Evolutionary conservation across 2,888 invertebrate genomes (phyloP), one percentile per base, ranked within the genome.

Genomic region (Pammene fasciana): DNA sequence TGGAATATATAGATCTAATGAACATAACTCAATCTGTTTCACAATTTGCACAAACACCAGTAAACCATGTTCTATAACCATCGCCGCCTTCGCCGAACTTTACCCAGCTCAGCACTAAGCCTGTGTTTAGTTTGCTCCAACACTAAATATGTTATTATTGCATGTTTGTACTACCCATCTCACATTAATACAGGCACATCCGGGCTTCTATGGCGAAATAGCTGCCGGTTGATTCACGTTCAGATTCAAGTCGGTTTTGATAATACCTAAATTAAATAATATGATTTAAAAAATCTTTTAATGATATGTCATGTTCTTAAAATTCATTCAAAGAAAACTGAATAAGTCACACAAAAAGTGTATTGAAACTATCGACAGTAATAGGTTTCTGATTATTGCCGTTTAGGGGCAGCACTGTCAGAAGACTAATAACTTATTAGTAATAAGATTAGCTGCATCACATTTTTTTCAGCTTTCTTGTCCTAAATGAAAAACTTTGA

Each of bases 131-230:
- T 64, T 56, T 41, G 34, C 68, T 41, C 62, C 14, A 16, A 36
- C 56, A 68, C 62, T 64, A 62, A 68, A 62, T 56, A 68, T 68
- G 64, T 68, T 68, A 64, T 68, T 68, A 65, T 45, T 68, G 68
- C 52, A 14, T 68, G 64, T 68, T 68, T 68, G 59, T 65, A 13
- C 45, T 61, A 6, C 46, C 8, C 14, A 46, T 66, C 52, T 52
- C 46, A 54, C 38, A 57, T 61, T 61, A 67, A 52, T 60, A 60
- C 50, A 43, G 64, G 26, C 18, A 59, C 59, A 62, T 67, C 61
- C 61, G 67, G 61, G 67, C 36, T 34, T 43, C 52, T 57, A 65
- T 48, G 45, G 50, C 10, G 55, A 38, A 48, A 61, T 50, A 38
- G 16, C 48, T 50, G 61, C 4, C 36, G 13, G 36, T 9, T 50